These are phyloP conservation scores for Urosaurus nigricauda DNA, from an alignment of 2,797 vertebrate species.

Conservation along the genomic window DNA sequence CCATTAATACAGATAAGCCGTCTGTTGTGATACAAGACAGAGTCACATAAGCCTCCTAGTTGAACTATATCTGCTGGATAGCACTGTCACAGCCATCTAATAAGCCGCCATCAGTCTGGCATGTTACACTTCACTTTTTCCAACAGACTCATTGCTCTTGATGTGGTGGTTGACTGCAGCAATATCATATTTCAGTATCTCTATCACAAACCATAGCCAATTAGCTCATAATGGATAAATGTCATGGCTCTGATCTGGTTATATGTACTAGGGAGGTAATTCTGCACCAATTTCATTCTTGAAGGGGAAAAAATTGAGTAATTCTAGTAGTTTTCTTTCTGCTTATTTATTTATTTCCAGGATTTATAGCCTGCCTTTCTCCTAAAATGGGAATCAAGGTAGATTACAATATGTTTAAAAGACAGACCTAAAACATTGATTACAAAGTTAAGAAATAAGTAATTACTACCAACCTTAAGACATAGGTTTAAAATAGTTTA, in stretches of 20 bases:
- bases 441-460: no score
- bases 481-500: no score
- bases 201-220: background rate
- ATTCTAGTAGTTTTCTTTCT: no score
- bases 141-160: background rate
- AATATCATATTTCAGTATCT: background rate
- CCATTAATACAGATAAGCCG: constrained; percentile 18
- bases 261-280: no score
- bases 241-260: background rate
- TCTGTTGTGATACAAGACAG: background rate
- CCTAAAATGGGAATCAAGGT: no score
- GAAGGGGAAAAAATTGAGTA: no score
- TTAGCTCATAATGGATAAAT: background rate
- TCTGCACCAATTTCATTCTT: no score
- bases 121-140: background rate
- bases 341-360: no score
- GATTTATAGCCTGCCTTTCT: no score
- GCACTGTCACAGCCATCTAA: background rate
- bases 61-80: background rate
- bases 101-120: background rate
- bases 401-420: no score
- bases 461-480: no score
- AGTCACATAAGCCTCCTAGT: background rate
- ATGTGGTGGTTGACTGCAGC: background rate
- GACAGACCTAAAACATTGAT: no score